Evolutionary conservation across 2,113 vertebrate species (phyloP).

Genomic region (Macrotus californicus): DNA sequence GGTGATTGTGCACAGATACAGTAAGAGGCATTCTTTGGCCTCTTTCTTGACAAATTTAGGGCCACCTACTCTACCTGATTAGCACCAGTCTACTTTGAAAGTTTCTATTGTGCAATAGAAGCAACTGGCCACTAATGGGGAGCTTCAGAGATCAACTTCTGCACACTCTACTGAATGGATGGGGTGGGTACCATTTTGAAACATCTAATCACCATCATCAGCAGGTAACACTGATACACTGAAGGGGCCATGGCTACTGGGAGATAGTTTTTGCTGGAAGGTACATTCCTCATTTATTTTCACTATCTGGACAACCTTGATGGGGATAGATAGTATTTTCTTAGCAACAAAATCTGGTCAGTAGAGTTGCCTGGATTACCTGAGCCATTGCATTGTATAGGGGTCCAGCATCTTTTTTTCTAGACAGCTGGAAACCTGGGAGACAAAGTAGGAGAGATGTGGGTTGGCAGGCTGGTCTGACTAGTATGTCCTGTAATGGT

Average conservation of each 20-base stretch:
- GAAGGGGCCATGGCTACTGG: not conserved
- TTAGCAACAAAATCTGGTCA: not conserved
- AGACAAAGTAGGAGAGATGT: not conserved
- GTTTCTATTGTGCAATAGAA: not conserved
- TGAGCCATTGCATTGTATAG: not conserved
- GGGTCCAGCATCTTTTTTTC: not conserved
- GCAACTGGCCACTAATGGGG: not conserved
- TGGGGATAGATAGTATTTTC: not conserved
- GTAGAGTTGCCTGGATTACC: not conserved
- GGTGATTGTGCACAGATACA: not conserved
- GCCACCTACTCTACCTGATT: not conserved
- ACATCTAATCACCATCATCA: not conserved
- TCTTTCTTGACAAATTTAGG: not conserved
- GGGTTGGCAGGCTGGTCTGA: not conserved
- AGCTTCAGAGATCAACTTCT: not conserved
- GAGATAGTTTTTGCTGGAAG: not conserved
- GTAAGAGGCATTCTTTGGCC: not conserved
- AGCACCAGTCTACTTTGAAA: not conserved
- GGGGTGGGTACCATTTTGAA: not conserved
- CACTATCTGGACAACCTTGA: not conserved
- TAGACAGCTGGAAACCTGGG: not conserved
- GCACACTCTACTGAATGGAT: not conserved
- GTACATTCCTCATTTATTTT: not conserved
- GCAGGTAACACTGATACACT: not conserved
- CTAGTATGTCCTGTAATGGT: not conserved